Base-by-base conservation (phyloP, 2,113 vertebrate species). In the Gymnocephalus cernua region DNA sequence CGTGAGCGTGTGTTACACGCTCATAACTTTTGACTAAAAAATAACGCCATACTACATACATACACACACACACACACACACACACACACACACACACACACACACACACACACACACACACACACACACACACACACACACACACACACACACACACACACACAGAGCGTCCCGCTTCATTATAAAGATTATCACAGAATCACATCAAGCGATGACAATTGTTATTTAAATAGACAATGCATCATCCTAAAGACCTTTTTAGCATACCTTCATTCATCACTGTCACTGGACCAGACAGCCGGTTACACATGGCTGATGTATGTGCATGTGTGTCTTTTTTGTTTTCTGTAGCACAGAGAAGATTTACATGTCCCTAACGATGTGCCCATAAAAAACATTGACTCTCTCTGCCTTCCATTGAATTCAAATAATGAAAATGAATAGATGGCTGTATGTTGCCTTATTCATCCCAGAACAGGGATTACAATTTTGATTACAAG, bases 401-500 rank as follows among this genome's bases (percentile, higher is more conserved):
- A 35, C 18, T 56, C 35, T 54, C 38, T 83, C 58, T 53, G 32
- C 48, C 48, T 76, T 68, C 58, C 56, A 83, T 65, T 81, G 32
- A 82, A 76, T 61, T 54, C 12, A 56, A 79, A 75, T 64, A 64
- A 74, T 66, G 51, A 77, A 80, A 75, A 75, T 59, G n/a, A 82
- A 85, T 62, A 75, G 23, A 76, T 75, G 45, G 13, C 25, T 2
- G 0, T 71, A 35, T 67, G 18, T 18, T 1, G 57, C 35, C 25
- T 48, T 41, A 72, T 87, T 74, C 25, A 74, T 80, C 59, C 63
- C 73, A 74, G 73, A 83, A 54, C 87, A 56, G 38, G 82, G 84
- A 90, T 92, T 93, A 87, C 14, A 77, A 62, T 69, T 41, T 82
- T 82, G 63, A 80, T 88, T 85, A 71, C 73, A 79, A 80, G 56